Percentiles rank a stretch among this genome's conserved stretches.
These are phyloP conservation scores for Rhincodon typus DNA, from an alignment of 2,797 vertebrate genomes.

Conservation along the genomic window DNA sequence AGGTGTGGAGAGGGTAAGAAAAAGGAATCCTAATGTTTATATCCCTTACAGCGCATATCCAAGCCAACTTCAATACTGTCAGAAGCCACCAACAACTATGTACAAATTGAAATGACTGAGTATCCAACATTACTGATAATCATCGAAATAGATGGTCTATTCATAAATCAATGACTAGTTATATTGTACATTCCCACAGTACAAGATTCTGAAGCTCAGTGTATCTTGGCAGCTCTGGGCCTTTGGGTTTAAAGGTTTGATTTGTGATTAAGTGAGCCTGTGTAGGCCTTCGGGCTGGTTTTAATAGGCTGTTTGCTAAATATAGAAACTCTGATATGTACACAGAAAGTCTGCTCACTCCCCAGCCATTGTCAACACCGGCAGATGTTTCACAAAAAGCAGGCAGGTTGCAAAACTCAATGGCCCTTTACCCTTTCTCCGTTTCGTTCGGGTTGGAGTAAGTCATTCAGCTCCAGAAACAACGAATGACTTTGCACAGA, in stretches of 20 bases:
- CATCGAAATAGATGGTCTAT: neutral
- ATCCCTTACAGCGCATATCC: neutral
- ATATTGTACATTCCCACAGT: neutral
- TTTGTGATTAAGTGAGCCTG: conserved; percentile 29
- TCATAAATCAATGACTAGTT: neutral
- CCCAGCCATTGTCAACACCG: neutral
- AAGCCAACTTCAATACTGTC: neutral
- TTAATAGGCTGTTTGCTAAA: conserved; percentile 37
- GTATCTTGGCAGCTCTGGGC: conserved; percentile 30
- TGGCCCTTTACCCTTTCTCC: neutral
- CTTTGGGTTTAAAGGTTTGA: conserved; percentile 32
- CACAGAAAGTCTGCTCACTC: conserved; percentile 28
- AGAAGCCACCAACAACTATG: neutral
- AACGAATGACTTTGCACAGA: neutral
- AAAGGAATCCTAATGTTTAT: neutral
- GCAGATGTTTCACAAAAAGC: conserved; percentile 28
- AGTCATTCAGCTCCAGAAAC: conserved; percentile 7
- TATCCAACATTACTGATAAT: neutral
- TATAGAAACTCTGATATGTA: conserved; percentile 25
- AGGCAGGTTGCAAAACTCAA: conserved; percentile 7
- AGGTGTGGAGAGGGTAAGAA: neutral
- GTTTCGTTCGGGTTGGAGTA: neutral
- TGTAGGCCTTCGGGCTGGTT: conserved; percentile 27
- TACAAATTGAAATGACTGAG: neutral
- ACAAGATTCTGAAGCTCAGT: neutral